Evolutionary conservation across 2,113 vertebrate species (phyloP).

Genomic region (Rhynchomys soricoides): DNA sequence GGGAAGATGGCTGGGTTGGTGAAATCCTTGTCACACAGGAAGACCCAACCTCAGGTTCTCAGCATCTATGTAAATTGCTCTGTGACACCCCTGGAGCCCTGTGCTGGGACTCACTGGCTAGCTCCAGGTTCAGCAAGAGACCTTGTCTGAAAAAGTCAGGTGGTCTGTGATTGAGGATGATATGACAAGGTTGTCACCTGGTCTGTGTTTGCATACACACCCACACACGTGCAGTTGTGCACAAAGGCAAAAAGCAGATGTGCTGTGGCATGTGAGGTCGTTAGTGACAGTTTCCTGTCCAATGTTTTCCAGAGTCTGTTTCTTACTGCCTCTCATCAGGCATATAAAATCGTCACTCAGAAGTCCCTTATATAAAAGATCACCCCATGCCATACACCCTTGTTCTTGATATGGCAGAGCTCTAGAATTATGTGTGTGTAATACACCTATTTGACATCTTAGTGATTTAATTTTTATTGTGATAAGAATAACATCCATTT

Average conservation of each 20-base stretch:
- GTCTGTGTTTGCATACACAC: rapidly evolving
- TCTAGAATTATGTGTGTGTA: background rate
- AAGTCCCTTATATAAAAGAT: background rate
- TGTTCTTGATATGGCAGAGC: background rate
- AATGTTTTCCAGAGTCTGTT: background rate
- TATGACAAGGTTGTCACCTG: background rate
- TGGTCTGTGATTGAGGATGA: background rate
- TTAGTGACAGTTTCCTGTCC: background rate
- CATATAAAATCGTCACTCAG: background rate
- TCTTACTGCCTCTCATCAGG: background rate
- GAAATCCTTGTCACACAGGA: too few species aligned
- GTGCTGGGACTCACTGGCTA: background rate
- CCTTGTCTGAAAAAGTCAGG: background rate
- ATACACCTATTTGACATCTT: background rate
- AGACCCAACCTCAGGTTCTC: background rate
- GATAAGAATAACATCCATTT: background rate
- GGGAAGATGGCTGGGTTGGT: background rate
- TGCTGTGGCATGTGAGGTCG: background rate
- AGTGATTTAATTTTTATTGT: too few species aligned
- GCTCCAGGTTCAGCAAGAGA: background rate
- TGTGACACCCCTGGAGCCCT: background rate
- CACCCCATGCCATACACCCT: background rate
- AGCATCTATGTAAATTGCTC: too few species aligned
- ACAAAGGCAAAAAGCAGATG: background rate
- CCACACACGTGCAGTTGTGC: background rate